Conservation (phyloP, 2,797 vertebrate genomes). For the Carapus acus region DNA sequence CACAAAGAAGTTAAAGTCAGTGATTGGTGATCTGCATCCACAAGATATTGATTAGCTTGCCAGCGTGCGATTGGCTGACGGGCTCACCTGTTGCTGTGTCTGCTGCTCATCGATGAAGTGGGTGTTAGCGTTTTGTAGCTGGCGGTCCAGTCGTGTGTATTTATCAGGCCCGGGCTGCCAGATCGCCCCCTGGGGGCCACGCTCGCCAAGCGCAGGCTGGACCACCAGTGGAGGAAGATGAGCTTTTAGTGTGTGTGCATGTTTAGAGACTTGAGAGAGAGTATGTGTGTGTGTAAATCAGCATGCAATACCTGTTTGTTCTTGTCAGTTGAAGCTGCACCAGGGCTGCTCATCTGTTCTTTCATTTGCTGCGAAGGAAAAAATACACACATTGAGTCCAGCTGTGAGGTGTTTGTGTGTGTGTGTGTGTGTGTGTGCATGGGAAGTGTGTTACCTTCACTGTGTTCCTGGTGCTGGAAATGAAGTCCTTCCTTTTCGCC, state of each 20-base stretch:
- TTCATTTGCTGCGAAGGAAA: conserved; percentile 86
- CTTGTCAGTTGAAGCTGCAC: conserved; percentile 76
- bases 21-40: too few relatives aligned
- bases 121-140: conserved; percentile 85
- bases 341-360: conserved; percentile 88
- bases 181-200: conserved; percentile 68
- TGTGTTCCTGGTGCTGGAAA: conserved; percentile 83
- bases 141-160: conserved; percentile 80
- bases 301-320: conserved; percentile 78
- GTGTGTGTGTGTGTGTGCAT: too few relatives aligned
- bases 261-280: too few relatives aligned
- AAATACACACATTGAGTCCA: background rate
- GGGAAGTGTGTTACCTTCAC: conserved; percentile 81
- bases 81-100: conserved; percentile 88
- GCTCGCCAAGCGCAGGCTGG: conserved; percentile 79
- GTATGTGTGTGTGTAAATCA: background rate
- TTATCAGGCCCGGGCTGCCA: conserved; percentile 77
- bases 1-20: background rate
- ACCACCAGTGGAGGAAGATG: background rate
- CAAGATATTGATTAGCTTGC: too few relatives aligned
- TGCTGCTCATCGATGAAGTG: conserved; percentile 94
- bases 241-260: too few relatives aligned
- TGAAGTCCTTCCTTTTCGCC: conserved; percentile 90
- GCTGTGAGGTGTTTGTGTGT: too few relatives aligned
- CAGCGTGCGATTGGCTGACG: background rate